phyloP scores from a whole-genome alignment of 2,113 vertebrate species.

The Neoarius graeffei region DNA sequence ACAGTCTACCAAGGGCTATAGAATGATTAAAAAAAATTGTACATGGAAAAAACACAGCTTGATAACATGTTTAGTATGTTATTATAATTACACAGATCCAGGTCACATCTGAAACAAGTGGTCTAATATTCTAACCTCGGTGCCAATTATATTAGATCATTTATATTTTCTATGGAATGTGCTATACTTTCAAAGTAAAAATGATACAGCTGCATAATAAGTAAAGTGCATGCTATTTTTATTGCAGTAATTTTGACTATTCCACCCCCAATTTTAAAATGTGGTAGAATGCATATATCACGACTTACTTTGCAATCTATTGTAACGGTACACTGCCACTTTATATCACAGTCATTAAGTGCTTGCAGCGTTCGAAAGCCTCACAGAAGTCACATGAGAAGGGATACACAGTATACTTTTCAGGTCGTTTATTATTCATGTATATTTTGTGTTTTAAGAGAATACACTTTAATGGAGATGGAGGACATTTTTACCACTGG shows the following conservation, averaged over 20 bases:
- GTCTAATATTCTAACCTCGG: background rate
- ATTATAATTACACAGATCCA: background rate
- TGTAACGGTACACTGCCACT: slow-evolving; percentile 14
- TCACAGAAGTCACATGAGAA: slow-evolving; percentile 29
- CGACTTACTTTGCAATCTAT: background rate
- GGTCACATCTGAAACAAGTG: background rate
- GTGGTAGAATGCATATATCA: background rate
- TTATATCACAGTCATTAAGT: background rate
- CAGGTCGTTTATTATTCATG: slow-evolving; percentile 27
- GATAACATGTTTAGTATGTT: background rate
- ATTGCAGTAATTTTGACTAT: background rate
- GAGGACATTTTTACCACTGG: slow-evolving; percentile 48
- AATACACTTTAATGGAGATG: slow-evolving; percentile 45
- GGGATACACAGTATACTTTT: slow-evolving; percentile 15
- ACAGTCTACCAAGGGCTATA: background rate
- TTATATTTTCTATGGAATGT: background rate
- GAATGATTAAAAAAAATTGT: background rate
- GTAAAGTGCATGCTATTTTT: background rate
- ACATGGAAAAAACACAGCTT: background rate
- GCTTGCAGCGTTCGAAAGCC: slow-evolving; percentile 11
- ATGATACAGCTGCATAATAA: background rate
- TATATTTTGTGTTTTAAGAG: slow-evolving; percentile 33
- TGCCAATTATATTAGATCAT: background rate
- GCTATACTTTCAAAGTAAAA: background rate
- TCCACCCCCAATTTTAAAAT: background rate